phyloP scores from a whole-genome alignment of 2,888 invertebrate species.

The Tipula helvola region DNA sequence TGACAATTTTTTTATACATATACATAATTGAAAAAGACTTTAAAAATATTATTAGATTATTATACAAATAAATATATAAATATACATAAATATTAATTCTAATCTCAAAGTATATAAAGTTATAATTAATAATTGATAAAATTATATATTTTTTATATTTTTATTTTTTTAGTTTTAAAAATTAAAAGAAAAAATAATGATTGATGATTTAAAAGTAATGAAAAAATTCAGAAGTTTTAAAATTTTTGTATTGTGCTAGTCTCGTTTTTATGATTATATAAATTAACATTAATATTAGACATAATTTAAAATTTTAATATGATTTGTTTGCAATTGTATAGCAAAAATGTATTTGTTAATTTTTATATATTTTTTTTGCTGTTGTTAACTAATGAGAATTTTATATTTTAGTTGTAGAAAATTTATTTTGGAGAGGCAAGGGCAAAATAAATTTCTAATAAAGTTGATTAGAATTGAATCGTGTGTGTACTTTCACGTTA shows the following conservation, averaged over 20 bases:
- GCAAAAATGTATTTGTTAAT: not conserved
- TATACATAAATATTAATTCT: not conserved
- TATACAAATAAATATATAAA: not conserved
- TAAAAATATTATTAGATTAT: not conserved
- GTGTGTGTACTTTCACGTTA: not conserved
- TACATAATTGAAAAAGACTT: not conserved
- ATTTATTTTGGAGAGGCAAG: not conserved
- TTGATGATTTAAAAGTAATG: not conserved
- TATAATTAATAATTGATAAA: not conserved
- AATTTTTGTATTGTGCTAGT: slow-evolving; percentile 4
- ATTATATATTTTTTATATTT: not conserved
- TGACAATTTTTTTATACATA: not conserved
- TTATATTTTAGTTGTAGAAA: not conserved
- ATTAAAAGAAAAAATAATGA: not conserved
- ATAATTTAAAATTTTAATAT: not conserved
- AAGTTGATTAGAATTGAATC: not conserved
- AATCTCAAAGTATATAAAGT: not conserved
- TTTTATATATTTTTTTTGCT: not conserved
- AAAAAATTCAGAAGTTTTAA: not conserved
- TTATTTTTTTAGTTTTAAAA: not conserved
- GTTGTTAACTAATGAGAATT: not conserved
- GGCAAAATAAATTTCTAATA: not conserved
- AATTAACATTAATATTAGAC: not conserved
- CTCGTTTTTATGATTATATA: not conserved
- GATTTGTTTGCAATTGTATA: not conserved